Percentiles rank a stretch among this genome's conserved stretches.
These are phyloP conservation scores for Menidia menidia DNA, from an alignment of 2,797 vertebrate species.

Conservation along the genomic window DNA sequence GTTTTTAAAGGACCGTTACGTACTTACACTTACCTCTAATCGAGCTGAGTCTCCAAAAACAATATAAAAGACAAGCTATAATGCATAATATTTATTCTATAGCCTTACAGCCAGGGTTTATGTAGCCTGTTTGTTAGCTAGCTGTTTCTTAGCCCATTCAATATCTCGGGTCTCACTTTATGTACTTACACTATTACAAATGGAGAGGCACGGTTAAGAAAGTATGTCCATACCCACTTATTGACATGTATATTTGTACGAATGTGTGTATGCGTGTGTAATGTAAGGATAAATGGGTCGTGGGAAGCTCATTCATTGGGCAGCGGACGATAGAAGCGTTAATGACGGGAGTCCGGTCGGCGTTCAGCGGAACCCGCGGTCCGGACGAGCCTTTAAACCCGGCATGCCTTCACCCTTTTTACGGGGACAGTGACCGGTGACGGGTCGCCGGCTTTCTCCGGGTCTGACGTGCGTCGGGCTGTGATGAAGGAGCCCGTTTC, in stretches of 20 bases:
- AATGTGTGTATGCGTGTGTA: not conserved
- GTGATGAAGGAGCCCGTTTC: not conserved
- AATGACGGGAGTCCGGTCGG: conserved; percentile 46
- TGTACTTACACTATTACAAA: conserved; percentile 20
- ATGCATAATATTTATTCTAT: not conserved
- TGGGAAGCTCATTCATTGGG: conserved; percentile 43
- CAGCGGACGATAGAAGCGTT: conserved; percentile 58
- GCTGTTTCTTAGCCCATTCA: conserved; percentile 67
- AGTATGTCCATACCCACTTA: not conserved
- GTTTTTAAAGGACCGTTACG: not conserved
- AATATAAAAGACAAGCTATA: not conserved
- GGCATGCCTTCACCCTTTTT: conserved; percentile 17
- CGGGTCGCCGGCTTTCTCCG: too few relatives aligned
- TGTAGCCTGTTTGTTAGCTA: conserved; percentile 48
- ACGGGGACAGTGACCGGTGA: not conserved
- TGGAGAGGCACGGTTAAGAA: conserved; percentile 2
- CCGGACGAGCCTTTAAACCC: conserved; percentile 35
- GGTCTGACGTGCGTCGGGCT: too few relatives aligned
- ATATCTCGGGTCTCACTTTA: conserved; percentile 39
- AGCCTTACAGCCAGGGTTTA: conserved; percentile 22
- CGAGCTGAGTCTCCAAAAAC: not conserved
- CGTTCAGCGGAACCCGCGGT: conserved; percentile 42
- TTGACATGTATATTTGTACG: not conserved
- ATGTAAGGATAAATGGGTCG: not conserved
- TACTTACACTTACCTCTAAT: not conserved